Evolutionary conservation across 2,888 invertebrate species (phyloP), one percentile per base, ranked within the genome.

Genomic region (Rhamphomyia laevipes): DNA sequence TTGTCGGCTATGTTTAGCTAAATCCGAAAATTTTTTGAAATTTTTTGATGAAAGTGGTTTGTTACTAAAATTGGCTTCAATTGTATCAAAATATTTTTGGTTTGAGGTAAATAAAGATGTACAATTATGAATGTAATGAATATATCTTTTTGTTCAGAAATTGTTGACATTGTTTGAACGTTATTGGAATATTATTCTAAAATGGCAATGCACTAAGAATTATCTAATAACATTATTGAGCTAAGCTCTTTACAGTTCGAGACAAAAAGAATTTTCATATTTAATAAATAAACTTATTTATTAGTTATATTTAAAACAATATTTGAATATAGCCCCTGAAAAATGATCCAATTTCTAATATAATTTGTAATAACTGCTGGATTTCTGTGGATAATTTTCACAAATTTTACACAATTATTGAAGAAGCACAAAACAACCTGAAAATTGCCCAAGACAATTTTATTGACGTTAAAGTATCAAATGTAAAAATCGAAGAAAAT

Each of bases 341-440:
- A 15, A 47, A 57, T 37, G 58, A 58, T 56, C 50, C 49, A 15
- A 41, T 57, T 9, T 53, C 57, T 10, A 54, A 55, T 43, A 48
- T 52, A 16, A 51, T 59, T 21, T 59, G 59, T 15, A 21, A 43
- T 16, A 15, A 46, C 11, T 59, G 59, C 31, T 58, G 56, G 59
- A 38, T 45, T n/a, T 48, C 55, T 37, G 49, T 56, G 18, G 55
- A 56, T 12, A 50, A 37, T 42, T 59, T 59, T 51, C 55, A 58
- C 27, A 46, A 47, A 17, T 59, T 56, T 47, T 56, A 53, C 18
- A 43, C 44, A n/a, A 48, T 49, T 17, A 49, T 59, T 1, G 53
- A 52, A 15, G 51, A 54, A 42, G 56, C 55, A 1, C 58, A 59
- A n/a, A 50, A 50, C 42, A 41, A 40, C 1, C 31, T 54, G 6